Evolutionary conservation across 2,888 invertebrate genomes (phyloP), one percentile per base, ranked within the genome.

Genomic region (Pemphredon lugubris): DNA sequence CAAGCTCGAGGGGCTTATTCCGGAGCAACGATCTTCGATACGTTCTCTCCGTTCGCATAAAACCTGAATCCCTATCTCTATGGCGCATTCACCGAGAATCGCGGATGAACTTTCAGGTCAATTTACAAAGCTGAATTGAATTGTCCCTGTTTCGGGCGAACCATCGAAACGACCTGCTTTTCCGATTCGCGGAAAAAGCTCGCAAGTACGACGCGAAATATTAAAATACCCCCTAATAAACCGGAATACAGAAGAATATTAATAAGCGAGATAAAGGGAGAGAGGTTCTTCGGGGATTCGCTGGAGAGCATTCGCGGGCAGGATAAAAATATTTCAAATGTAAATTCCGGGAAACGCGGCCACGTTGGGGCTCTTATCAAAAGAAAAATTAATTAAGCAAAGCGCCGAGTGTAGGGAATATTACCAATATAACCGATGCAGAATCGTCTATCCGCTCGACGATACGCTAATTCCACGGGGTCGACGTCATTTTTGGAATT

Each of bases 371-470:
- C 2, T n/a, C n/a, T n/a, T n/a, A n/a, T n/a, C n/a, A 40, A 34
- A 13, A 42, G 18, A 44, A 42, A 20, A 69, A 70, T 70, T 70
- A 70, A 70, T 70, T 69, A 68, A 48, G 51, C 69, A 40, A n/a
- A 9, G 34, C 45, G 34, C 48, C 44, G 44, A 13, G 20, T 5
- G 39, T 11, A 47, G 13, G 2, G 21, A 18, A 37, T 63, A 44
- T 67, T 50, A 51, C 13, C 39, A 44, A 51, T 51, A 23, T 50
- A 14, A 16, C 5, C 2, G 5, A 40, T 23, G n/a, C 3, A 13
- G 45, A 45, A 51, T 40, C 51, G 44, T 47, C 51, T 34, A 1
- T 7, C 16, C 16, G 13, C 21, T 13, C 37, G 44, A 11, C 13
- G 23, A 16, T 42, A 68, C 55, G 54, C 1, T 51, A 55, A 61